A percentile compares a stretch with the other conserved stretches of the same genome.
Evolutionary conservation across 2,888 invertebrate genomes (phyloP).

Genomic region (Icerya purchasi): DNA sequence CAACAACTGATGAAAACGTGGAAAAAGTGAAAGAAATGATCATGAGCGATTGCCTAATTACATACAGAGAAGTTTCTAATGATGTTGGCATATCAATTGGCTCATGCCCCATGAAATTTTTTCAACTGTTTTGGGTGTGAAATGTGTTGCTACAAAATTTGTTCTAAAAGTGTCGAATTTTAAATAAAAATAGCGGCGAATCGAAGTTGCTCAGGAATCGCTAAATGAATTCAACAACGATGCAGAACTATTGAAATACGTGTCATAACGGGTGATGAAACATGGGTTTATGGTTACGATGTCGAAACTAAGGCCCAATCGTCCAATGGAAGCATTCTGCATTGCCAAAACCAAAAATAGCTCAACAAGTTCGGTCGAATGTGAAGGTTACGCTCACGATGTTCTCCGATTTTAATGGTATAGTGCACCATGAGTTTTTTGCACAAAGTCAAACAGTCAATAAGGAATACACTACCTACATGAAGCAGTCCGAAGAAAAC

Average conservation of each 20-base stretch:
- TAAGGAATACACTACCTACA: slow-evolving; percentile 14
- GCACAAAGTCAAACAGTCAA: slow-evolving; percentile 17
- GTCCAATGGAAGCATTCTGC: slow-evolving; percentile 17
- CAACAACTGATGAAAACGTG: no score
- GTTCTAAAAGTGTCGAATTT: no score
- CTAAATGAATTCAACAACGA: slow-evolving; percentile 13
- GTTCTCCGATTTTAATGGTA: slow-evolving; percentile 16
- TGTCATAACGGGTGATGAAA: slow-evolving; percentile 21
- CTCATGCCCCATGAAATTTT: no score
- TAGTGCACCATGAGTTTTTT: slow-evolving; percentile 18
- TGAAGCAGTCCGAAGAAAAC: slow-evolving; percentile 17
- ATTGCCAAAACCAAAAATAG: slow-evolving; percentile 15
- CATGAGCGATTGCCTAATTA: no score
- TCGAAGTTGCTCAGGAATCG: slow-evolving; percentile 17
- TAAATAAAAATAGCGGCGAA: slow-evolving; percentile 14
- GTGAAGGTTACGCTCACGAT: slow-evolving; percentile 16
- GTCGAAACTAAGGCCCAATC: slow-evolving; percentile 19
- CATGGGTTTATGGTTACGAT: slow-evolving; percentile 21
- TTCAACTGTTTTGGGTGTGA: no score
- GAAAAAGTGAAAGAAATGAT: no score
- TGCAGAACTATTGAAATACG: slow-evolving; percentile 17
- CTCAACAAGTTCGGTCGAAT: slow-evolving; percentile 15
- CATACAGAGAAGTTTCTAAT: no score
- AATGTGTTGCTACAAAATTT: no score
- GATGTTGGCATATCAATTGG: no score